These are phyloP conservation scores for Vesta saturnalis DNA, from an alignment of 2,888 invertebrate genomes.

Conservation along the genomic window DNA sequence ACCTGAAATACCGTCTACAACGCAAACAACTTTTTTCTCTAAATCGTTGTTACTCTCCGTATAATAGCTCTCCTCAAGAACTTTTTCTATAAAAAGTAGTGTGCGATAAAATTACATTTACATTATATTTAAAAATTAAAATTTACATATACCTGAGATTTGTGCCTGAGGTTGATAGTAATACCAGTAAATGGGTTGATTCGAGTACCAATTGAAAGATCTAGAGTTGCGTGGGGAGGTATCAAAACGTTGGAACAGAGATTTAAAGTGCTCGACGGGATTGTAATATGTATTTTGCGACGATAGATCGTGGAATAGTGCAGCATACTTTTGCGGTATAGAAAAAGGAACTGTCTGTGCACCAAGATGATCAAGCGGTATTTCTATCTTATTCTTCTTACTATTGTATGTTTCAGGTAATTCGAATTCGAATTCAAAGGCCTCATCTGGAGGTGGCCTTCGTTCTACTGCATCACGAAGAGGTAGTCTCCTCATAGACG, in stretches of 20 bases:
- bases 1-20: conserved; percentile 73
- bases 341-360: conserved; percentile 7
- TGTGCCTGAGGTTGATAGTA: neutral
- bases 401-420: conserved; percentile 18
- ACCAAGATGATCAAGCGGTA: neutral
- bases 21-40: conserved; percentile 70
- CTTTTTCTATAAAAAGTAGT: conserved; percentile 28
- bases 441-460: conserved; percentile 62
- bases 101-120: neutral
- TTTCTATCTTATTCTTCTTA: conserved; percentile 2
- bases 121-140: neutral
- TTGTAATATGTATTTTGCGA: neutral
- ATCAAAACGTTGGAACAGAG: neutral
- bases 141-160: neutral
- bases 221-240: neutral
- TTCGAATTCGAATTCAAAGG: conserved; percentile 43
- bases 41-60: conserved; percentile 13
- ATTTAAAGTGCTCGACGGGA: neutral
- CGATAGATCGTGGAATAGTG: neutral
- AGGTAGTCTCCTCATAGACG: conserved; percentile 66
- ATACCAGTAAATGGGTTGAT: neutral
- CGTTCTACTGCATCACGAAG: conserved; percentile 78
- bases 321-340: conserved; percentile 23
- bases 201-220: neutral
- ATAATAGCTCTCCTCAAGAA: no score